Evolutionary conservation across 1,140 invertebrate species (phyloP), one percentile per base, ranked within the genome.

Genomic region (Agrypnia vestita): DNA sequence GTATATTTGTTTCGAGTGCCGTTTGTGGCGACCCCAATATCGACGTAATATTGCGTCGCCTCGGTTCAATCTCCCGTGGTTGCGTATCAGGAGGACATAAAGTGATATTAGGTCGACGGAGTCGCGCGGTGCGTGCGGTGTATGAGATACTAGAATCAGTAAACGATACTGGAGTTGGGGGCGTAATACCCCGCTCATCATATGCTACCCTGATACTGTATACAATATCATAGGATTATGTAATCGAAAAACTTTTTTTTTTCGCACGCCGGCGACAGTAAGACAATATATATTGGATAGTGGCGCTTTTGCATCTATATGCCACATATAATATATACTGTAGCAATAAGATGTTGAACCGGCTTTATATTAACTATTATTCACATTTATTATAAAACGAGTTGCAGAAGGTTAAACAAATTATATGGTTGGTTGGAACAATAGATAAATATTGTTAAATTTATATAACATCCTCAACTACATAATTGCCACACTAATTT

Each of bases 41-140:
- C 69, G 47, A 35, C 12, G 69, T 55, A 73, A 73, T 25, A 73
- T 64, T 46, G 67, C 47, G 77, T 55, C 47, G 77, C 69, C 43
- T 49, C 77, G 67, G 77, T 73, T 79, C 77, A 79, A 79, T 79
- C 77, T 79, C 77, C 67, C 67, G 76, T 61, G 77, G 43, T 79
- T 47, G 64, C 67, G 64, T 79, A 79, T 79, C 77, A 62, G 76
- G 62, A 74, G 71, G 49, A 21, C 49, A 69, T 78, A 78, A 78
- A 67, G 61, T 17, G 76, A 78, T 78, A 69, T 78, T 78, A 69
- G 76, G 62, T 59, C 76, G 76, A 21, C 43, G 19, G 71, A 35
- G 21, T n/a, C 71, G 71, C 25, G 51, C 15, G 15, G 51, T 35
- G 49, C 51, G 71, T 35, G 71, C 11, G 47, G 71, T 21, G 71